A percentile compares a stretch with the other conserved stretches of the same genome.
phyloP scores from a whole-genome alignment of 1,140 invertebrate species.

The Ooceraea biroi region DNA sequence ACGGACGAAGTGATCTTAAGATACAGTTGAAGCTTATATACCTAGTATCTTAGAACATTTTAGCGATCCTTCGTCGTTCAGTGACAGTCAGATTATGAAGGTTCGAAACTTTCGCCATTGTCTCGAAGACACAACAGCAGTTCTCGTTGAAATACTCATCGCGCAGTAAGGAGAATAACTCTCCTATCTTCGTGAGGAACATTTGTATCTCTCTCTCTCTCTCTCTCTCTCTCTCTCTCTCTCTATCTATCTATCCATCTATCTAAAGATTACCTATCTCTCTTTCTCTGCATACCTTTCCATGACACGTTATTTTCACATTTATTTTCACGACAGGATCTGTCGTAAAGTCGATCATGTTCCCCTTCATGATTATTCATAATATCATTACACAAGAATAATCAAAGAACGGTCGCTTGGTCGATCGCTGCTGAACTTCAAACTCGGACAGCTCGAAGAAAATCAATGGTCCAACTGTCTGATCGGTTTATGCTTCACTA shows the following conservation, averaged over 20 bases:
- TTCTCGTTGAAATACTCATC: conserved; percentile 23
- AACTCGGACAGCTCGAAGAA: no score
- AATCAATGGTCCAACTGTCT: no score
- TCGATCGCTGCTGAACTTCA: not conserved
- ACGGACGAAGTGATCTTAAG: not conserved
- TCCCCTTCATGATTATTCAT: not conserved
- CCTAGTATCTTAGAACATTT: not conserved
- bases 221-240: no score
- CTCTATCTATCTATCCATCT: no score
- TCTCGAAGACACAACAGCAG: not conserved
- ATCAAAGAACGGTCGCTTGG: not conserved
- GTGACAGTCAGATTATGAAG: conserved; percentile 11
- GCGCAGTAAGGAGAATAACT: conserved; percentile 6
- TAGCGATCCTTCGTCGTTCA: not conserved
- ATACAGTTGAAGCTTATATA: not conserved
- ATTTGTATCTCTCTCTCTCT: no score
- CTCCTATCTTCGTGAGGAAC: conserved; percentile 18
- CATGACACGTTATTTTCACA: not conserved
- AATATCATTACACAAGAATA: not conserved
- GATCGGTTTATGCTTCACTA: no score
- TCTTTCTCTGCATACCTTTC: not conserved
- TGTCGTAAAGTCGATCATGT: not conserved
- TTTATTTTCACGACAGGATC: not conserved
- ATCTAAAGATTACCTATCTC: no score
- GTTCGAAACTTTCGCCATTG: conserved; percentile 55